Conservation (phyloP, 1,140 invertebrate species). For the Temnothorax nylanderi region DNA sequence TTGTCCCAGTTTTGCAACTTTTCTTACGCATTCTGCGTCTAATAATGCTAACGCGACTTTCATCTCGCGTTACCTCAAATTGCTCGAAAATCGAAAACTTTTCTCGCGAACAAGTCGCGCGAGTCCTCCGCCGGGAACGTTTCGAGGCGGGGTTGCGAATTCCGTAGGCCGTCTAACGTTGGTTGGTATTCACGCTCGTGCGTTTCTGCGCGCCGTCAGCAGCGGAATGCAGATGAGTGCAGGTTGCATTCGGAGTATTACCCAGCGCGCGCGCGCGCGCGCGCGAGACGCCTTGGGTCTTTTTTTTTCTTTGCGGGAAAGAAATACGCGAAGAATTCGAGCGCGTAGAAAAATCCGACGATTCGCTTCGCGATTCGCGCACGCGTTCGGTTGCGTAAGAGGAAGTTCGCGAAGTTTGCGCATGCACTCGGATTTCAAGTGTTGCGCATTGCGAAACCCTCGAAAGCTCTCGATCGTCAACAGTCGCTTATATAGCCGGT, state of each 20-base stretch:
- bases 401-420: conserved; percentile 42
- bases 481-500: background rate
- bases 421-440: conserved; percentile 19
- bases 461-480: conserved; percentile 37
- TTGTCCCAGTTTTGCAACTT: background rate
- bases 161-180: conserved; percentile 13
- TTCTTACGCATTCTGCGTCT: background rate
- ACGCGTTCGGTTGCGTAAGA: conserved; percentile 41
- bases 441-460: conserved; percentile 43
- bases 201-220: conserved; percentile 37
- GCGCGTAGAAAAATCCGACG: conserved; percentile 41
- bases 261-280: conserved; percentile 8
- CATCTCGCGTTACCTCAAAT: background rate
- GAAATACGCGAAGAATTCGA: conserved; percentile 52
- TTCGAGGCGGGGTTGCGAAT: conserved; percentile 21
- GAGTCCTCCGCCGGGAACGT: background rate
- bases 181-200: conserved; percentile 40
- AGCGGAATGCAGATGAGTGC: conserved; percentile 54
- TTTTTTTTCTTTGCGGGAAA: conserved; percentile 36
- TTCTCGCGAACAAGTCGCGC: background rate
- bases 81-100: background rate
- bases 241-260: conserved; percentile 52
- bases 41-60: background rate
- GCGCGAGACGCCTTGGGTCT: conserved; percentile 7
- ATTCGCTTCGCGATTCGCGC: conserved; percentile 4